Evolutionary conservation across 2,888 invertebrate genomes (phyloP).

Genomic region (Leptinotarsa tumamoca): DNA sequence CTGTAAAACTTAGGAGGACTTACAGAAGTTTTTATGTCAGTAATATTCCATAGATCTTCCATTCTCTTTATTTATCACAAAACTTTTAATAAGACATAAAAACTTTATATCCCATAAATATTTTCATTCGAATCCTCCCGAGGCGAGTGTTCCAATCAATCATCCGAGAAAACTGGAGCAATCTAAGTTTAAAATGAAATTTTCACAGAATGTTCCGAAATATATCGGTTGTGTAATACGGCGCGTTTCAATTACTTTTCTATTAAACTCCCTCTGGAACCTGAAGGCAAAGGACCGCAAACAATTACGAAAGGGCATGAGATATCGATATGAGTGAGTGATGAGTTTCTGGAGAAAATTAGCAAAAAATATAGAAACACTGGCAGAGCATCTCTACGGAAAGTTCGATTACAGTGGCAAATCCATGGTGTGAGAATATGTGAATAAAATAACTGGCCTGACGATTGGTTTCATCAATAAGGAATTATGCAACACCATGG

Average conservation of each 20-base stretch:
- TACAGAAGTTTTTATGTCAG: slow-evolving; percentile 24
- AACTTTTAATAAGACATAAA: slow-evolving; percentile 50
- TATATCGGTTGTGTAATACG: slow-evolving; percentile 32
- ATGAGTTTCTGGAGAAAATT: too few relatives aligned
- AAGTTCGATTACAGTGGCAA: too few relatives aligned
- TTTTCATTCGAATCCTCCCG: slow-evolving; percentile 41
- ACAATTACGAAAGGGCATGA: background rate
- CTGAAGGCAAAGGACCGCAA: background rate
- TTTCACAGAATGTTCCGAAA: slow-evolving; percentile 30
- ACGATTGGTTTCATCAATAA: too few relatives aligned
- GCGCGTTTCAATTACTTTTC: slow-evolving; percentile 36
- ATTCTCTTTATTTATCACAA: slow-evolving; percentile 38
- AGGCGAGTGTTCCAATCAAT: slow-evolving; percentile 46
- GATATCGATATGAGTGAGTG: background rate
- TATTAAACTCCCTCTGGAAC: slow-evolving; percentile 28
- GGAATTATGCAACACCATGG: too few relatives aligned
- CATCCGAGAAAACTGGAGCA: slow-evolving; percentile 47
- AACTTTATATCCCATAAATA: slow-evolving; percentile 49
- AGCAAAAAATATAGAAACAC: too few relatives aligned
- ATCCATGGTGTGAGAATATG: too few relatives aligned
- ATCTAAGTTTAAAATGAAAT: slow-evolving; percentile 50
- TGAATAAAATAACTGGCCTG: too few relatives aligned
- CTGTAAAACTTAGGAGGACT: background rate
- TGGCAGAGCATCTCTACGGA: too few relatives aligned
- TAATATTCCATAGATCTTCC: slow-evolving; percentile 10